Conservation (phyloP, 2,888 invertebrate genomes). For the Myopa testacea region DNA sequence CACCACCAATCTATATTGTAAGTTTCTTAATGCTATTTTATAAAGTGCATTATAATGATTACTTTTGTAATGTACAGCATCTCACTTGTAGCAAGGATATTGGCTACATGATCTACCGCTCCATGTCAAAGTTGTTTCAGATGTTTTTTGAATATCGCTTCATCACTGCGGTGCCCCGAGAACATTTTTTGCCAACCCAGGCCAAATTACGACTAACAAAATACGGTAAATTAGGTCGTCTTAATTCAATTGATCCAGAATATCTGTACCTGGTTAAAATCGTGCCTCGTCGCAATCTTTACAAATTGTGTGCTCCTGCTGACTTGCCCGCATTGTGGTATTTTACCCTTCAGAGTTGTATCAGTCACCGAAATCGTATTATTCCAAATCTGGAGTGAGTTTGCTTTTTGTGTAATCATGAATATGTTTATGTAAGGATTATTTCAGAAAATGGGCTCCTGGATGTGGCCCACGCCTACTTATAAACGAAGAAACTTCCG, state of each 20-base stretch:
- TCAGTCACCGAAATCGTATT: constrained; percentile 72
- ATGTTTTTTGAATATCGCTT: constrained; percentile 75
- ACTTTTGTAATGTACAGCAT: constrained; percentile 66
- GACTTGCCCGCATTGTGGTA: constrained; percentile 76
- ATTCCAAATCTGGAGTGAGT: constrained; percentile 82
- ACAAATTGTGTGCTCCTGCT: constrained; percentile 69
- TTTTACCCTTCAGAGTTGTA: constrained; percentile 76
- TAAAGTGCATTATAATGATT: neutral
- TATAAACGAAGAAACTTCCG: constrained; percentile 50
- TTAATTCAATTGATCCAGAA: constrained; percentile 69
- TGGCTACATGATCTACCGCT: constrained; percentile 71
- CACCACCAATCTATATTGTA: constrained; percentile 75
- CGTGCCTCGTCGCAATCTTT: constrained; percentile 72
- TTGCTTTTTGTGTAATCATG: neutral
- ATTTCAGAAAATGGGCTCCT: constrained; percentile 77
- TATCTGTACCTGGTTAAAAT: constrained; percentile 76
- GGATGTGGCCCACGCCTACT: constrained; percentile 78
- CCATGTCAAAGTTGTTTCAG: constrained; percentile 75
- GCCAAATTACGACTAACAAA: constrained; percentile 55
- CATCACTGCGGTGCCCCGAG: constrained; percentile 73
- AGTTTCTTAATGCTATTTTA: constrained; percentile 51
- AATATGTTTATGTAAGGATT: neutral
- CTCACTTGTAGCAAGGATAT: constrained; percentile 72
- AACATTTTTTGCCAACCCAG: constrained; percentile 78
- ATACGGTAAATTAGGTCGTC: constrained; percentile 57